phyloP scores from a whole-genome alignment of 2,113 vertebrate genomes.

The Phalacrocorax aristotelis region DNA sequence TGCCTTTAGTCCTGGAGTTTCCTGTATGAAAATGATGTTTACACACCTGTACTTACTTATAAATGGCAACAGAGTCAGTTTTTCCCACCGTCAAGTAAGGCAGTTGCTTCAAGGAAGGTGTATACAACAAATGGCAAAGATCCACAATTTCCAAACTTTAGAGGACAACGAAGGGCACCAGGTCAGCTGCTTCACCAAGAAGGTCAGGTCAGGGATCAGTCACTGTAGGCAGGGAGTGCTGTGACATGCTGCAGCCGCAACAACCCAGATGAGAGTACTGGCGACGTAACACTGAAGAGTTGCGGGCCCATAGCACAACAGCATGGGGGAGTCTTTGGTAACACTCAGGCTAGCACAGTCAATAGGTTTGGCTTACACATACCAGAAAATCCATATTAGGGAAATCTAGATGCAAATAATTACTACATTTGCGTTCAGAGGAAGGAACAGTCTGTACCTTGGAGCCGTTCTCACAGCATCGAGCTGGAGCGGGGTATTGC shows the following conservation, averaged over 20 bases:
- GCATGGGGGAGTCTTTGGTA: background rate
- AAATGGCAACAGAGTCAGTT: background rate
- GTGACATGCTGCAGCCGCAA: background rate
- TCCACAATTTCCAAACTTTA: background rate
- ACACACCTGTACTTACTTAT: fast-evolving
- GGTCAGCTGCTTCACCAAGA: fast-evolving
- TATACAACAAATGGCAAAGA: background rate
- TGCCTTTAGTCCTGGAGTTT: background rate
- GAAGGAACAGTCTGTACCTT: background rate
- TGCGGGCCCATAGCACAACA: fast-evolving
- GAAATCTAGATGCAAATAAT: background rate
- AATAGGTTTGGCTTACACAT: background rate
- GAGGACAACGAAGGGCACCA: background rate
- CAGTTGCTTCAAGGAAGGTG: background rate
- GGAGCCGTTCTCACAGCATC: fast-evolving
- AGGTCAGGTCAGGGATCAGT: background rate
- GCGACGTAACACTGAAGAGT: background rate
- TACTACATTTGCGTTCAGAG: background rate
- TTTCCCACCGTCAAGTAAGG: fast-evolving
- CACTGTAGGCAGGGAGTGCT: fast-evolving
- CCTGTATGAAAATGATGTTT: background rate
- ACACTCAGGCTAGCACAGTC: background rate
- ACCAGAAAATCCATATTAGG: background rate
- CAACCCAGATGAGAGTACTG: fast-evolving
- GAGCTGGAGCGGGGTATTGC: background rate